Evolutionary conservation across 2,797 vertebrate genomes (phyloP), one percentile per base, ranked within the genome.

Genomic region (Anomalospiza imberbis): DNA sequence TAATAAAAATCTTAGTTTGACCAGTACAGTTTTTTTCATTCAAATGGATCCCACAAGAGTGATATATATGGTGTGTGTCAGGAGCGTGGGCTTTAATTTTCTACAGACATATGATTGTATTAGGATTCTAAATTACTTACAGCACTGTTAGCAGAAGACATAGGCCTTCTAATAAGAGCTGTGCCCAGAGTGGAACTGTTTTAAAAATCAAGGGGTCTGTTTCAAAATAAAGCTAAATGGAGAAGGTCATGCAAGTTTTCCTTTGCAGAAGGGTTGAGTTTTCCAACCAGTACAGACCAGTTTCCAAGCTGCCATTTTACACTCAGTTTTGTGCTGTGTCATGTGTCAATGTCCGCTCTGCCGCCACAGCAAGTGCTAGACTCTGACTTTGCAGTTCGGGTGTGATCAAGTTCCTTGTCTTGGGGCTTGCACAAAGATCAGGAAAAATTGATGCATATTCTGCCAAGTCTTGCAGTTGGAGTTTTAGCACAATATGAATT

Each of bases 111-210:
- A 74, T 0, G 1, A 68, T 91, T 91, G 86, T 91, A 76, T 91
- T 89, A 77, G 63, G 15, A 77, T 93, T 88, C 86, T 95, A 65
- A 93, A 87, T 94, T 80, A 91, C 71, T 95, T 91, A 48, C 57
- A 77, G 57, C 48, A 48, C 77, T 77, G 68, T 79, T 53, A 16
- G 62, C 65, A 74, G 47, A 90, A 91, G 75, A 32, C 57, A 54
- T 6, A 29, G 31, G 38, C 60, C 63, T 93, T 87, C 50, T 90
- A 79, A 34, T 75, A 85, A 77, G 77, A 87, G 53, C 80, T 93
- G 74, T 83, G 61, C 7, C 4, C 42, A 26, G 51, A 82, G 42
- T 68, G 58, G 57, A 87, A 71, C 44, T 79, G 36, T 54, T 90
- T 48, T 68, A 77, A 84, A 91, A 94, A 88, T 55, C 1, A 2